Percentiles rank a stretch among this genome's conserved stretches.
These are phyloP conservation scores for Heterotis niloticus DNA, from an alignment of 2,113 vertebrate species.

Conservation along the genomic window DNA sequence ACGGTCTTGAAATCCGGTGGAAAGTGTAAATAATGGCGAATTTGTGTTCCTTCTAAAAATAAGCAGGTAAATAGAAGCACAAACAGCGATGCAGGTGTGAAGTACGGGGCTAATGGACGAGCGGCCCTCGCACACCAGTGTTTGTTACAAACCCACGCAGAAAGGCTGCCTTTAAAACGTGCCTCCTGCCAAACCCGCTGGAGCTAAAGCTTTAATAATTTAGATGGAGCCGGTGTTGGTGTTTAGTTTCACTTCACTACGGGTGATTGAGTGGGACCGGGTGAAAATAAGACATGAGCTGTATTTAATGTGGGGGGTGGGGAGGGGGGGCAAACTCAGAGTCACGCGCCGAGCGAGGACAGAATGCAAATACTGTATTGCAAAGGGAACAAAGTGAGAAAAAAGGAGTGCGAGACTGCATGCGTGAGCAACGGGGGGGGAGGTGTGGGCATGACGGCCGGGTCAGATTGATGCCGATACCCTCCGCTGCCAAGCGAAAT, in stretches of 20 bases:
- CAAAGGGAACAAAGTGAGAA: background rate
- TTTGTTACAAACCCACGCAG: background rate
- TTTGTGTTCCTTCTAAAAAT: background rate
- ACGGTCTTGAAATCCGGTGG: background rate
- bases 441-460: conserved; percentile 7
- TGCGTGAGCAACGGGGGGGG: background rate
- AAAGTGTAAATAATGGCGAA: background rate
- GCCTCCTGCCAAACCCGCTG: background rate
- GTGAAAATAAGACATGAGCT: conserved; percentile 24
- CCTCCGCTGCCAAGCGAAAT: conserved; percentile 82
- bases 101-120: background rate
- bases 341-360: conserved; percentile 22
- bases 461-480: conserved; percentile 78
- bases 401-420: background rate
- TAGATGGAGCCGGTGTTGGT: conserved; percentile 25
- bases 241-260: conserved; percentile 27
- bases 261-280: conserved; percentile 28
- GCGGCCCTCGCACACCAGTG: background rate
- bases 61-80: background rate
- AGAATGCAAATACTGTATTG: conserved; percentile 54
- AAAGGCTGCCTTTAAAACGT: conserved; percentile 11
- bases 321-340: background rate
- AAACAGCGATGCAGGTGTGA: background rate
- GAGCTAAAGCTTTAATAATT: conserved; percentile 27
- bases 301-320: conserved; percentile 24